These are phyloP conservation scores for Tapera naevia DNA, from an alignment of 2,797 vertebrate genomes.

Conservation along the genomic window DNA sequence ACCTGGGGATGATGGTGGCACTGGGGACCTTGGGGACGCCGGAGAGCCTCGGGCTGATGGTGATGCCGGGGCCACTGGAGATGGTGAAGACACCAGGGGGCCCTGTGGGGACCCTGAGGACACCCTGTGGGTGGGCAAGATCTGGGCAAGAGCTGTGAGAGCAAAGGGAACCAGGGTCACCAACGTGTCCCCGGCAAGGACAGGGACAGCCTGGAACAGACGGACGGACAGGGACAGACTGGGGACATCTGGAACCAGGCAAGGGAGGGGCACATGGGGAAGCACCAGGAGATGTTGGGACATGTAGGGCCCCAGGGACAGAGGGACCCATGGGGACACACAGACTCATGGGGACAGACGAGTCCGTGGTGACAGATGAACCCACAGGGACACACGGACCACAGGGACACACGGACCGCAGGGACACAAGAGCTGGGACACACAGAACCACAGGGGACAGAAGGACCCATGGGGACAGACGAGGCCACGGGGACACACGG, in stretches of 20 bases:
- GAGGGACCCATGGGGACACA: accelerated
- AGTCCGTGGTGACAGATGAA: neutral
- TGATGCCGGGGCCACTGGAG: neutral
- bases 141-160: neutral
- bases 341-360: neutral
- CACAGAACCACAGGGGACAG: no score
- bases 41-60: neutral
- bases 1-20: neutral
- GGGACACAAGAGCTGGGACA: neutral
- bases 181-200: accelerated
- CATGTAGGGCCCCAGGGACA: neutral
- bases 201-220: neutral
- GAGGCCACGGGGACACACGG: no score
- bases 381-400: neutral
- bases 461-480: no score
- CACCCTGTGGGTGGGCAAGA: neutral
- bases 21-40: neutral
- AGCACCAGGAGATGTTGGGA: neutral
- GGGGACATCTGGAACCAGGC: neutral
- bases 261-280: accelerated
- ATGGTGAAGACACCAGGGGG: neutral
- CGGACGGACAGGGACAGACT: neutral
- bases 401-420: neutral
- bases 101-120: neutral
- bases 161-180: neutral